phyloP scores from a whole-genome alignment of 2,113 vertebrate genomes.

The Carassius gibelio region DNA sequence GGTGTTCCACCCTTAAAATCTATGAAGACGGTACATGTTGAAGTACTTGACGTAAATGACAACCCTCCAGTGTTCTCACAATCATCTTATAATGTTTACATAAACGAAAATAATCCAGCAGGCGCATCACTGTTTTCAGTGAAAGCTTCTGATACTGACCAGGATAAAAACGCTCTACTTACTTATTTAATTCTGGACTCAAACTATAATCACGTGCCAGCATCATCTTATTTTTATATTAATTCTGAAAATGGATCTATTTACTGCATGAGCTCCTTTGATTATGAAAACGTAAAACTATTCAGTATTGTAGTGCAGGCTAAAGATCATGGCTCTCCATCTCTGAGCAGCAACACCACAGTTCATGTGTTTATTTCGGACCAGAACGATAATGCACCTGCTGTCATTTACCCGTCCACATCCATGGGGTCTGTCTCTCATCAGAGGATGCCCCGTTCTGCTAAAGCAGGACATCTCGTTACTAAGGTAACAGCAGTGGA shows the following conservation, averaged over 20 bases:
- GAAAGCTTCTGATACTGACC: slow-evolving; percentile 34
- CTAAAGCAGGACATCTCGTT: slow-evolving; percentile 81
- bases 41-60: slow-evolving; percentile 65
- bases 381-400: slow-evolving; percentile 46
- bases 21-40: slow-evolving; percentile 64
- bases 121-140: slow-evolving; percentile 45
- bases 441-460: slow-evolving; percentile 72
- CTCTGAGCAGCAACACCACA: slow-evolving; percentile 45
- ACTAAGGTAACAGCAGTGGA: slow-evolving; percentile 88
- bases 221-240: slow-evolving; percentile 81
- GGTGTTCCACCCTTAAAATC: slow-evolving; percentile 77
- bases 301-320: slow-evolving; percentile 51
- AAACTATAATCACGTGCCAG: background rate
- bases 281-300: slow-evolving; percentile 49
- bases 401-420: slow-evolving; percentile 49
- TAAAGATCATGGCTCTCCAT: slow-evolving; percentile 52
- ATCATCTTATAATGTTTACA: slow-evolving; percentile 71
- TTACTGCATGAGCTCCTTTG: slow-evolving; percentile 53
- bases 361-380: slow-evolving; percentile 52
- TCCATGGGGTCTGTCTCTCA: slow-evolving; percentile 43
- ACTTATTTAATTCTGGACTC: slow-evolving; percentile 49
- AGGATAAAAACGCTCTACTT: slow-evolving; percentile 32
- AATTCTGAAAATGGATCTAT: slow-evolving; percentile 75
- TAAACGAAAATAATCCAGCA: slow-evolving; percentile 75
- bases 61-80: slow-evolving; percentile 73